A percentile compares a stretch with the other conserved stretches of the same genome.
phyloP scores from a whole-genome alignment of 2,797 vertebrate species.

The Mallotus villosus region DNA sequence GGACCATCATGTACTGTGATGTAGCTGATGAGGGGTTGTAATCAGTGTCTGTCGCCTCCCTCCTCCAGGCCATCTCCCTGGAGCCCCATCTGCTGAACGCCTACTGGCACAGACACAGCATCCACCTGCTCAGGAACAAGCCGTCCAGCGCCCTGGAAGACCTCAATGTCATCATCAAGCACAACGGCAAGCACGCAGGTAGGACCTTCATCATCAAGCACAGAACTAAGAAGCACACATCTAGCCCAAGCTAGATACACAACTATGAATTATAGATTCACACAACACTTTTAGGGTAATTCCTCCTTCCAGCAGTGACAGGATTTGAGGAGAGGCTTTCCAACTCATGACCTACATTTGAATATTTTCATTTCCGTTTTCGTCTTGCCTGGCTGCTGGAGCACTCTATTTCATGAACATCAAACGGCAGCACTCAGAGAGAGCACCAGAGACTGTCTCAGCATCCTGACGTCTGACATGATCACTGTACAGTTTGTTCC shows the following conservation, averaged over 20 bases:
- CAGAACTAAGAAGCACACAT: background rate
- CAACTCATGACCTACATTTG: background rate
- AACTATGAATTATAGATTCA: too few relatives aligned
- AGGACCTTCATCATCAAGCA: constrained; percentile 4
- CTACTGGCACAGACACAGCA: constrained; percentile 78
- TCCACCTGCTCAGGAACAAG: constrained; percentile 75
- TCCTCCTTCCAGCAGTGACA: background rate
- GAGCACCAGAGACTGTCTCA: background rate
- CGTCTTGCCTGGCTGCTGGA: background rate
- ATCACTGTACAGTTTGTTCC: background rate
- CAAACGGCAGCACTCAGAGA: background rate
- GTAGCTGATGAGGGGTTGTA: background rate
- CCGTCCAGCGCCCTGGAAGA: constrained; percentile 69
- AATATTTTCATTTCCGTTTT: background rate
- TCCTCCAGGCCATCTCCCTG: constrained; percentile 68
- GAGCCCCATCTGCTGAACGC: constrained; percentile 74
- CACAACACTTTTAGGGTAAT: too few relatives aligned
- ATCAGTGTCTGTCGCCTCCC: constrained; percentile 30
- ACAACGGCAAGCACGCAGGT: constrained; percentile 72
- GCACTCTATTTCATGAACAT: background rate
- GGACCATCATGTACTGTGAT: background rate
- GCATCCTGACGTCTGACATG: background rate
- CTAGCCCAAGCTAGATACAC: background rate
- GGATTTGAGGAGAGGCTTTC: background rate
- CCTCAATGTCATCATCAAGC: constrained; percentile 72